Evolutionary conservation across 2,888 invertebrate genomes (phyloP), one percentile per base, ranked within the genome.

Genomic region (Hypsopygia costalis): DNA sequence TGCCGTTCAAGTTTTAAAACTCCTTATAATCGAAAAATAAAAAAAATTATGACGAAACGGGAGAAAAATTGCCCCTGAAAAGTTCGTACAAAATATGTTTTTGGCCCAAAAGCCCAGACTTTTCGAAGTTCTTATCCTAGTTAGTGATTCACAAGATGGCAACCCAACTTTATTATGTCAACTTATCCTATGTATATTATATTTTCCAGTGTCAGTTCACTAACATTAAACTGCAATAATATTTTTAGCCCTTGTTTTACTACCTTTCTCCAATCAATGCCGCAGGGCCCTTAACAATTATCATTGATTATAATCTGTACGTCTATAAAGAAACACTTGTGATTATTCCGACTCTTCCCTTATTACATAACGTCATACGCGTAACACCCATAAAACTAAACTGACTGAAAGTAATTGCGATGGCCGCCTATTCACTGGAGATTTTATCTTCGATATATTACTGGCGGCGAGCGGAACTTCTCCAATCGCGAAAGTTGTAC

Each of bases 401-500:
- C 52, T 47, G 49, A 43, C 52, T 52, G 55, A 54, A 51, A 54
- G 58, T 69, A 67, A 68, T 64, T 62, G 55, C 56, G 44, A 52
- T 54, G 51, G 49, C 47, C 45, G 52, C 45, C 54, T 50, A 52
- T 62, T 64, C 51, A 50, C 51, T 52, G 11, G 27, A 63, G 72
- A 73, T 74, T 52, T 65, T 71, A 75, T 71, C 71, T 59, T 55
- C 51, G 59, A 58, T 66, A 67, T 65, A 65, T 64, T 57, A 56
- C 68, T 10, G 62, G 57, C 48, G 58, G 52, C 48, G 52, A 55
- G 62, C 66, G 66, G 62, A 69, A 67, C 66, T 51, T 31, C 11
- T 8, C 9, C 6, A 22, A 30, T 4, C 3, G 9, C 49, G 58
- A 58, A 62, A 60, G 56, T 62, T 56, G 34, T 11, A 6, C n/a